Base-by-base conservation (phyloP, 1,140 invertebrate species). In the Muscidifurax raptorellus region DNA sequence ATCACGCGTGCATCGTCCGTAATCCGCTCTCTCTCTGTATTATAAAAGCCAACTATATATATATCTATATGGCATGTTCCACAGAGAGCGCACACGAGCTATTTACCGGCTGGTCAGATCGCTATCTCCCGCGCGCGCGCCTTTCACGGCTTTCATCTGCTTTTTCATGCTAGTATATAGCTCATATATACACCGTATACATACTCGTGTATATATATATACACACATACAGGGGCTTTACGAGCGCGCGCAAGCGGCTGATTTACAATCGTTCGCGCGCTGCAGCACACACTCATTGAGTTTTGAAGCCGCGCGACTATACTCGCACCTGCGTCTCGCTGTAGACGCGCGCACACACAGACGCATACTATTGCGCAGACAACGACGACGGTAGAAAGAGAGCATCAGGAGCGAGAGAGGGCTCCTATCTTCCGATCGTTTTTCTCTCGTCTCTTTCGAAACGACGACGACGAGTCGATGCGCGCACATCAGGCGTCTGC, bases 361-460 rank as follows among this genome's bases (percentile, higher is more conserved):
- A 52, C 15, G 4, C n/a, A 59, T 18, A 59, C 5, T 40, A 15
- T 67, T 67, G 66, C 12, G 66, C 67, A 69, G 18, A 59, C 18
- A 22, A 5, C 52, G 22, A n/a, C 52, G 52, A 59, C 52, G 52
- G 47, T 52, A 5, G 47, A 59, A 59, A 59, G 52, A 59, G 52
- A 59, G 67, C 67, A 69, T 69, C 67, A 22, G 66, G n/a, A 47
- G 66, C 28, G 27, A 15, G 66, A 27, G 66, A 27, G 66, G 22
- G 71, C 71, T 18, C 32, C 32, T 74, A 74, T 74, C 28, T 40
- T 40, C 32, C 32, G 71, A 74, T 74, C 71, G 28, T 74, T 74
- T 74, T 74, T 74, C 71, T 40, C 69, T 71, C 27, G 27, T 4
- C 25, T 36, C 32, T 36, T 36, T 69, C 66, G 66, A 69, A 69